Percentiles rank a stretch among this genome's conserved stretches.
phyloP scores from a whole-genome alignment of 2,797 vertebrate species.

The Huso huso region DNA sequence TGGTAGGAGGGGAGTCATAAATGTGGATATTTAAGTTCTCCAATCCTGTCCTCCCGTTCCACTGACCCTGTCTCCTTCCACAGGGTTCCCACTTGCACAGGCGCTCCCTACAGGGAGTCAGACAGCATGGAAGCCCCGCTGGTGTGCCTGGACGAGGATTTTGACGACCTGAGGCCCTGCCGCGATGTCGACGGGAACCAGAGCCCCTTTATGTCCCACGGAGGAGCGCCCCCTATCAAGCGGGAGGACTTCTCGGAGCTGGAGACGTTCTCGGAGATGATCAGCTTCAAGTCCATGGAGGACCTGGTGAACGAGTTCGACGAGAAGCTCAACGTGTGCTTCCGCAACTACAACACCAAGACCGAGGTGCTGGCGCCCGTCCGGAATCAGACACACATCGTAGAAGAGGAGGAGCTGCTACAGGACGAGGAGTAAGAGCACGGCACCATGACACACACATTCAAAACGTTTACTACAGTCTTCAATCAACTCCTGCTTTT shows the following conservation, averaged over 20 bases:
- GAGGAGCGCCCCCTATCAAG: conserved; percentile 38
- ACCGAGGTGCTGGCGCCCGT: conserved; percentile 83
- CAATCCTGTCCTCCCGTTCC: background rate
- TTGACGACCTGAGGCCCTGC: conserved; percentile 78
- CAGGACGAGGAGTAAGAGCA: conserved; percentile 83
- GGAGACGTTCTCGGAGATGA: conserved; percentile 93
- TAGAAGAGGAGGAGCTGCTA: conserved; percentile 80
- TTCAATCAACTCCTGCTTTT: no score
- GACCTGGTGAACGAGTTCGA: conserved; percentile 91
- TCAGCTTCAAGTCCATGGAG: conserved; percentile 96
- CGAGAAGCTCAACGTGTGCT: conserved; percentile 90
- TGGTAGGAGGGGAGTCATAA: no score
- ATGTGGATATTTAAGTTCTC: background rate
- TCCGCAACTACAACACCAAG: conserved; percentile 92
- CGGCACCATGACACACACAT: no score
- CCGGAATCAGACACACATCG: conserved; percentile 71
- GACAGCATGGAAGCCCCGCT: conserved; percentile 81
- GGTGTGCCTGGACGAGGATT: conserved; percentile 87
- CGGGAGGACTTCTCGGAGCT: conserved; percentile 85
- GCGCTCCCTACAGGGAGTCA: conserved; percentile 30
- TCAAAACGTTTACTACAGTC: no score
- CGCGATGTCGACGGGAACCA: conserved; percentile 62
- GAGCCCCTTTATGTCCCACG: conserved; percentile 37
- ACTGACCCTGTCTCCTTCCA: background rate
- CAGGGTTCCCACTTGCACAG: conserved; percentile 18